Evolutionary conservation across 2,113 vertebrate species (phyloP).

Genomic region (Cyanoderma ruficeps): DNA sequence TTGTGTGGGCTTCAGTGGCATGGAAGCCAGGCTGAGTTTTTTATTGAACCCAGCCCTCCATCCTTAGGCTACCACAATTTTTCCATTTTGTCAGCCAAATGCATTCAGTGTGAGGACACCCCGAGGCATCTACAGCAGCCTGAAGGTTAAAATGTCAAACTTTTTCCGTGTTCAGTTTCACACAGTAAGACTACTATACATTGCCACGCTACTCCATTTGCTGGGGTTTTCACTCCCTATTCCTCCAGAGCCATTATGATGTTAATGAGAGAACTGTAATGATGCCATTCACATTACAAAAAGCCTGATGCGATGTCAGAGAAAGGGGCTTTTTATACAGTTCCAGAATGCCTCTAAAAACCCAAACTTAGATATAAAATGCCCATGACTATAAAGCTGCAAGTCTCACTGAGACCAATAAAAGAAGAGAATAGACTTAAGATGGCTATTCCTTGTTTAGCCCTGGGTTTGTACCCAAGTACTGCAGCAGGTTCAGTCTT

Average conservation of each 20-base stretch:
- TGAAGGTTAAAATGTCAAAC: conserved; percentile 58
- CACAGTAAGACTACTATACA: conserved; percentile 27
- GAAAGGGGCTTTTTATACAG: conserved; percentile 64
- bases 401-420: neutral
- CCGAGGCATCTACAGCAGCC: conserved; percentile 39
- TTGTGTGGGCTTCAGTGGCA: conserved; percentile 44
- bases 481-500: neutral
- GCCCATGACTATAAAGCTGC: neutral
- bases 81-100: conserved; percentile 52
- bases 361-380: conserved; percentile 58
- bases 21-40: conserved; percentile 33
- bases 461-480: neutral
- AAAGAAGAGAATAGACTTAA: neutral
- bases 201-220: conserved; percentile 48
- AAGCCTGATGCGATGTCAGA: conserved; percentile 49
- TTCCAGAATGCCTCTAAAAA: conserved; percentile 51
- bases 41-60: conserved; percentile 49
- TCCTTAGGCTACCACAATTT: conserved; percentile 41
- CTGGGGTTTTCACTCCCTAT: conserved; percentile 46
- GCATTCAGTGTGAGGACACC: conserved; percentile 18
- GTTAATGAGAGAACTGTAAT: conserved; percentile 69
- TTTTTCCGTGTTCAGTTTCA: neutral
- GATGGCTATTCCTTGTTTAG: neutral
- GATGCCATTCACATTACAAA: conserved; percentile 69
- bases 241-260: conserved; percentile 62